Evolutionary conservation across 2,797 vertebrate species (phyloP), one percentile per base, ranked within the genome.

Genomic region (Coilia nasus): DNA sequence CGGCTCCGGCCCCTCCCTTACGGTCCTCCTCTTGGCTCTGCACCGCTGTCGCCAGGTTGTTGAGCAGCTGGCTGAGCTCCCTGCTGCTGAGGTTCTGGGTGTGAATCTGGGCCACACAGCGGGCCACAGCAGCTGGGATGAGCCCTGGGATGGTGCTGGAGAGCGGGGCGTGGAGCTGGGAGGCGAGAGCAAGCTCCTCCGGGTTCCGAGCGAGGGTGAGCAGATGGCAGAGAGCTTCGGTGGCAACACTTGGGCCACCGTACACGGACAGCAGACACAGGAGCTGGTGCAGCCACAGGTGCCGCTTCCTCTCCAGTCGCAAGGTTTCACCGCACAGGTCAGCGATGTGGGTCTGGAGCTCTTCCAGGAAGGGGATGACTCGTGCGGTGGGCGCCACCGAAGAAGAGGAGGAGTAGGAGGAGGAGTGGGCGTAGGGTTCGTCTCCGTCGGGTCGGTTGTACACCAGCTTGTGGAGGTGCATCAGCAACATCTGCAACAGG

Each of bases 231-330:
- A 98, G 92, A 9, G 97, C 96, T 88, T 98, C 97, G 0, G 97
- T 96, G 83, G 97, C 97, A 44, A 97, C 95, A 25, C 95, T 96
- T 2, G 96, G 95, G 64, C 96, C 96, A 0, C 96, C 96, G 2
- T 98, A 98, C 21, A 98, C 96, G 0, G 97, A 97, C 0, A 98
- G 92, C 57, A 98, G 93, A 80, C 96, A 97, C 5, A 98, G 91
- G 31, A 98, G 94, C 91, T 98, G 97, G 91, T 98, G 97, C 86
- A 97, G 95, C 97, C 97, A 98, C 5, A 98, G 96, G 83, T 97
- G 97, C 2, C 97, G 95, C 88, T 98, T 98, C 83, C 97, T 91
- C 89, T 98, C 97, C 83, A 98, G 93, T 2, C 96, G 92, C 81
- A 98, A 92, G 0, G 97, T 97, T 93, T 98, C 97, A 0, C 94